Conservation (phyloP, 1,140 invertebrate species). For the Apocrypta bakeri region DNA sequence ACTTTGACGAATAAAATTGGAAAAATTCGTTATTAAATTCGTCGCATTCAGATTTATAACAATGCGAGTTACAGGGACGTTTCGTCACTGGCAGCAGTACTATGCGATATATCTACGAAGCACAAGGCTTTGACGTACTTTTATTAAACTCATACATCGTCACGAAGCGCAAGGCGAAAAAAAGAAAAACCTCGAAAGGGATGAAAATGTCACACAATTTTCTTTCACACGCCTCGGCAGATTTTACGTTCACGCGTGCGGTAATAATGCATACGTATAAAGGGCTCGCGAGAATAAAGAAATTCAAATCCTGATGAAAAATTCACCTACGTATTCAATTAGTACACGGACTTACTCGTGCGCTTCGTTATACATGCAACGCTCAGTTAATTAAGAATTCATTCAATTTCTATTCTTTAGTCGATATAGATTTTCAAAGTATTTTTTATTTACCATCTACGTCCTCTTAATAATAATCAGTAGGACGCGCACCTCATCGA, state of each 20-base stretch:
- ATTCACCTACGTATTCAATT: no score
- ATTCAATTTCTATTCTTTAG: no score
- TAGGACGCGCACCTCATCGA: background rate
- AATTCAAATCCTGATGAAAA: background rate
- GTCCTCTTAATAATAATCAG: slow-evolving; percentile 9
- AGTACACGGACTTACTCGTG: no score
- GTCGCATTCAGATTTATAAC: background rate
- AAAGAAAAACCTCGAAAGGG: background rate
- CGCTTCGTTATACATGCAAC: no score
- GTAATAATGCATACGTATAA: background rate
- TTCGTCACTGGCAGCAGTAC: no score
- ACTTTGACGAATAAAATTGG: background rate
- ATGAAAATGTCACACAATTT: background rate
- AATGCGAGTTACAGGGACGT: background rate
- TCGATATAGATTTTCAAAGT: slow-evolving; percentile 29
- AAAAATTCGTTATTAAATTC: background rate
- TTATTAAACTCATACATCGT: background rate
- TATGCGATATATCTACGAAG: no score
- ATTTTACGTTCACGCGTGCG: background rate
- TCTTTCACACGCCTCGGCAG: background rate
- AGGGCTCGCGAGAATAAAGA: background rate
- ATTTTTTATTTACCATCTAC: no score
- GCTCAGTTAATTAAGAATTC: no score
- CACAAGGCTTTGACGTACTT: slow-evolving; percentile 1
- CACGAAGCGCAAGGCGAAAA: background rate